These are phyloP conservation scores for Ifrita kowaldi DNA, from an alignment of 2,113 vertebrate species.

Conservation along the genomic window DNA sequence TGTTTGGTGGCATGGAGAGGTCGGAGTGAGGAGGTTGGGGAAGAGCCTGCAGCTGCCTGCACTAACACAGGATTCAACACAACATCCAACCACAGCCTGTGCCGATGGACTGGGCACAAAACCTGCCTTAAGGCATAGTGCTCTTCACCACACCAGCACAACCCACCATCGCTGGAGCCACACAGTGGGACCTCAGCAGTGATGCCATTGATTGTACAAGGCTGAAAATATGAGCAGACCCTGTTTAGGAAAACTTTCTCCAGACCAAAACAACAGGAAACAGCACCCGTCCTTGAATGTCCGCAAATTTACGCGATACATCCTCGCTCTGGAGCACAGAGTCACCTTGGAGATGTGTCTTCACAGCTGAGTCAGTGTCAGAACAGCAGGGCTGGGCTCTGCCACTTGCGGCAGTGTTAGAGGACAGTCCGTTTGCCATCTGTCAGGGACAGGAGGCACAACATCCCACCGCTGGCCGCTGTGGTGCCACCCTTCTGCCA, in stretches of 20 bases:
- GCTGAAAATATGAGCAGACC: background rate
- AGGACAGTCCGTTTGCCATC: background rate
- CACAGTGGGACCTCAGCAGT: background rate
- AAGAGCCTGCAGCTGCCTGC: background rate
- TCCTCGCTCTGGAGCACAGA: background rate
- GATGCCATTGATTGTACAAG: background rate
- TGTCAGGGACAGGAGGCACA: background rate
- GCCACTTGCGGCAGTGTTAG: background rate
- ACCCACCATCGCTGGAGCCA: background rate
- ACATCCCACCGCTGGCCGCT: background rate
- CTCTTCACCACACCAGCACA: background rate
- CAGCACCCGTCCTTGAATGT: background rate
- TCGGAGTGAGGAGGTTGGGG: background rate
- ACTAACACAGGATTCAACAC: background rate
- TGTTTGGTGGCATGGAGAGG: background rate
- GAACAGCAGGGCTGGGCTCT: background rate
- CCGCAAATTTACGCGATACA: background rate
- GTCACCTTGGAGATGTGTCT: conserved; percentile 31
- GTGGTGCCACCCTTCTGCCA: background rate
- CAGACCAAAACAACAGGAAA: background rate
- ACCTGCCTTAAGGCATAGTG: background rate
- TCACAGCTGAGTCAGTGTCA: background rate
- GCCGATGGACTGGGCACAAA: accelerated
- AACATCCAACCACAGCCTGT: background rate
- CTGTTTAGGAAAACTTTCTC: background rate